These are phyloP conservation scores for Leptoteleia sp. DNA, from an alignment of 1,140 invertebrate genomes.

Conservation along the genomic window DNA sequence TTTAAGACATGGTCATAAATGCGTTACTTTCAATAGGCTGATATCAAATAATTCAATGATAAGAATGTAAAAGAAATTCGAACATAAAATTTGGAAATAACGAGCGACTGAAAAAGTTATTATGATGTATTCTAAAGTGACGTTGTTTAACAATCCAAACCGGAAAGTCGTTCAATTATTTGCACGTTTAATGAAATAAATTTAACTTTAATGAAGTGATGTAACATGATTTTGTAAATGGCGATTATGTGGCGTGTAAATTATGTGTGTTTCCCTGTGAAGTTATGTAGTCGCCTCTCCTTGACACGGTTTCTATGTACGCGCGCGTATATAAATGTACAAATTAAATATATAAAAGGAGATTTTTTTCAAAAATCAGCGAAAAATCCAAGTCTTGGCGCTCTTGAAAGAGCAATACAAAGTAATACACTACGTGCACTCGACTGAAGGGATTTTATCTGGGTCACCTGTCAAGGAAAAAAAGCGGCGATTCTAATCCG, in stretches of 20 bases:
- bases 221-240: slow-evolving; percentile 41
- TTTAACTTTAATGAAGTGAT: slow-evolving; percentile 16
- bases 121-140: neutral
- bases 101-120: neutral
- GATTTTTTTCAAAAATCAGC: slow-evolving; percentile 55
- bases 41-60: too few species aligned
- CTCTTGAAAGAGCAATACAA: slow-evolving; percentile 54
- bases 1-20: too few species aligned
- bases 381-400: slow-evolving; percentile 49
- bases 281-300: slow-evolving; percentile 44
- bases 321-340: slow-evolving; percentile 50
- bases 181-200: slow-evolving; percentile 25
- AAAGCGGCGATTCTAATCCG: slow-evolving; percentile 42
- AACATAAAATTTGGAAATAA: neutral
- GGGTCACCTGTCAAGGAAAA: slow-evolving; percentile 46
- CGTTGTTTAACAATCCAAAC: neutral
- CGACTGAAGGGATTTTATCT: slow-evolving; percentile 58
- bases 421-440: slow-evolving; percentile 53
- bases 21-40: too few species aligned
- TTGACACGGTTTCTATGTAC: slow-evolving; percentile 47
- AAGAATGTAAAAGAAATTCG: too few species aligned
- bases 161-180: slow-evolving; percentile 18
- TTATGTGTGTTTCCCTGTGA: slow-evolving; percentile 22
- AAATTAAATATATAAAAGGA: slow-evolving; percentile 58
- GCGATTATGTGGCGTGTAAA: slow-evolving; percentile 15